Evolutionary conservation across 2,797 vertebrate species (phyloP), one percentile per base, ranked within the genome.

Genomic region (Dermochelys coriacea): DNA sequence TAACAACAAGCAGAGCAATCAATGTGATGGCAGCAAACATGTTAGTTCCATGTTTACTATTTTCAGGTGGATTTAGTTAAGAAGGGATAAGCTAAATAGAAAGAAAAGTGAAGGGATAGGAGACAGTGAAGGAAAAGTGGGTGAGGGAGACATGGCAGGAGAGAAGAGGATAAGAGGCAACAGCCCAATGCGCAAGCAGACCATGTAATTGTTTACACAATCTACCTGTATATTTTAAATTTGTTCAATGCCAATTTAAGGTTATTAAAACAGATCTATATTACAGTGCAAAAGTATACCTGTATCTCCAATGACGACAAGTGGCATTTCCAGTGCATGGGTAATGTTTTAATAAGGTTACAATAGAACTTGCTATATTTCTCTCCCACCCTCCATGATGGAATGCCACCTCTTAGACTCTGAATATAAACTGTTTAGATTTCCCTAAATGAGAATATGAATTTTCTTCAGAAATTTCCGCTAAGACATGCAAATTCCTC

Each of bases 261-360:
- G 50, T 85, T 84, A 93, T 88, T 94, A 93, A 85, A 93, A 81
- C 55, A 94, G 77, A 89, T 85, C 45, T 61, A 25, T 64, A 23
- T n/a, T 86, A 5, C 37, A 25, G 41, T 92, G 84, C 52, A 84
- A 2, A 57, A 84, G 51, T 87, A 84, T 2, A 31, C n/a, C 78
- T 50, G 41, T 88, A 19, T 80, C 57, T 85, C 54, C 54, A 71
- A 57, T 61, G 81, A 80, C 29, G 81, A 80, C 29, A 94, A 74
- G 18, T 14, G 11, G 57, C 86, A 92, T 85, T 94, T 84, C 84
- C 54, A 85, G 52, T 82, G 89, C 11, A 71, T 15, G 82, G 87
- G 85, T 45, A 19, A 92, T 27, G 18, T 9, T 86, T 77, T 77
- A 47, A 75, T 47, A 47, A 75, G 21, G 25, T 85, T 89, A 91